These are phyloP conservation scores for Phymastichus coffea DNA, from an alignment of 1,140 invertebrate genomes.

Conservation along the genomic window DNA sequence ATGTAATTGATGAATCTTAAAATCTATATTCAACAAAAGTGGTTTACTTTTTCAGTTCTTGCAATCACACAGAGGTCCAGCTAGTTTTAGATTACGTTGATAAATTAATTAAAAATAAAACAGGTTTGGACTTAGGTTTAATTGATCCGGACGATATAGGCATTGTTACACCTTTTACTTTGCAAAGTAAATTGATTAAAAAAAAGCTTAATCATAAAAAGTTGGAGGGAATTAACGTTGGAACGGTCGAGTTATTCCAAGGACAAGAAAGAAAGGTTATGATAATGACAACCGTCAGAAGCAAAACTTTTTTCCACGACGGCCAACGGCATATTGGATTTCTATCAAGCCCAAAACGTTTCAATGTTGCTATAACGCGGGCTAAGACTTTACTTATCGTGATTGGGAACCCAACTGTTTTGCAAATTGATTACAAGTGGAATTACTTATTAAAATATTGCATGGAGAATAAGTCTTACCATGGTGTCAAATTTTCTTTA, in stretches of 20 bases:
- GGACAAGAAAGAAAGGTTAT: slow-evolving; percentile 68
- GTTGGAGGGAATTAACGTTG: slow-evolving; percentile 56
- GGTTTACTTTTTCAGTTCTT: too few species aligned
- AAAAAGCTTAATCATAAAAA: slow-evolving; percentile 47
- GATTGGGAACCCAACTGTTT: slow-evolving; percentile 71
- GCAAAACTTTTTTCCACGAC: slow-evolving; percentile 60
- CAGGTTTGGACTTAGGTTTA: too few species aligned
- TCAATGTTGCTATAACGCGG: slow-evolving; percentile 78
- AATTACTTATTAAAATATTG: too few species aligned
- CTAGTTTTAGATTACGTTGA: too few species aligned
- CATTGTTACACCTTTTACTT: slow-evolving; percentile 80
- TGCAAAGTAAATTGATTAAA: slow-evolving; percentile 64
- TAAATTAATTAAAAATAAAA: too few species aligned
- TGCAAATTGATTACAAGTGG: slow-evolving; percentile 63
- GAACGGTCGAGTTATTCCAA: slow-evolving; percentile 75
- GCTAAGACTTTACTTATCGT: slow-evolving; percentile 73
- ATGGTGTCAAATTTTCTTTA: too few species aligned
- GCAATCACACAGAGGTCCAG: too few species aligned
- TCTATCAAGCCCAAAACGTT: slow-evolving; percentile 42
- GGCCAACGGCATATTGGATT: slow-evolving; percentile 45
- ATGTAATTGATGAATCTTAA: not conserved
- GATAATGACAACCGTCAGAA: slow-evolving; percentile 67
- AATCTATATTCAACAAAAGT: too few species aligned
- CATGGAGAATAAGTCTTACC: too few species aligned
- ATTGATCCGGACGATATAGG: slow-evolving; percentile 80